These are phyloP conservation scores for Scomberomorus guttatus DNA, from an alignment of 2,797 vertebrate species.

Conservation along the genomic window DNA sequence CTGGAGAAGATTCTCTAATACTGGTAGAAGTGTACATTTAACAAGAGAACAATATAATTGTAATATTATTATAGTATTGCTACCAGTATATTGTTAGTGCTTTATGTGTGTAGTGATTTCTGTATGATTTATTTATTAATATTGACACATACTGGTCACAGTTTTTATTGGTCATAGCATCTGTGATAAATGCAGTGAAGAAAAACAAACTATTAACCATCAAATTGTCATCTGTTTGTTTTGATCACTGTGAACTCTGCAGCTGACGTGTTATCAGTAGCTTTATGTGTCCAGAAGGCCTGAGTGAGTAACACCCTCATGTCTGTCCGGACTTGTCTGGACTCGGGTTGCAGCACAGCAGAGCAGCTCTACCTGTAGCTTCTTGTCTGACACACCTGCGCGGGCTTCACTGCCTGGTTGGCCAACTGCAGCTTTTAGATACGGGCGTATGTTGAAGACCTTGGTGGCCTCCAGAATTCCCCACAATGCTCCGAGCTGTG, in stretches of 20 bases:
- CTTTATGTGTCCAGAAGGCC: not conserved
- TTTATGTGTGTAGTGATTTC: too few relatives aligned
- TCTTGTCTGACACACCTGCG: constrained; percentile 45
- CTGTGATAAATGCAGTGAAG: too few relatives aligned
- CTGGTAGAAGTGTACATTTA: too few relatives aligned
- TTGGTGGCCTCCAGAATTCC: constrained; percentile 18
- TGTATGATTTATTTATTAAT: too few relatives aligned
- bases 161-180: too few relatives aligned
- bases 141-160: too few relatives aligned
- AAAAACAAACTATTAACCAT: not conserved
- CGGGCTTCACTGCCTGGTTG: constrained; percentile 3
- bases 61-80: too few relatives aligned
- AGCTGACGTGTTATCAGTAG: not conserved
- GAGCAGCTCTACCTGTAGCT: constrained; percentile 39
- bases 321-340: constrained; percentile 38
- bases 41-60: too few relatives aligned
- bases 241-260: not conserved
- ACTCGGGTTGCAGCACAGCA: not conserved
- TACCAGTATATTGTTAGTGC: too few relatives aligned
- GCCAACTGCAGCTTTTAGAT: not conserved
- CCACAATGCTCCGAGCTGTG: constrained; percentile 37
- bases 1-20: too few relatives aligned
- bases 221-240: too few relatives aligned
- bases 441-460: not conserved
- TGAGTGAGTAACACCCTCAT: not conserved